Conservation (phyloP, 1,140 invertebrate genomes). For the Coenobita brevimanus region DNA sequence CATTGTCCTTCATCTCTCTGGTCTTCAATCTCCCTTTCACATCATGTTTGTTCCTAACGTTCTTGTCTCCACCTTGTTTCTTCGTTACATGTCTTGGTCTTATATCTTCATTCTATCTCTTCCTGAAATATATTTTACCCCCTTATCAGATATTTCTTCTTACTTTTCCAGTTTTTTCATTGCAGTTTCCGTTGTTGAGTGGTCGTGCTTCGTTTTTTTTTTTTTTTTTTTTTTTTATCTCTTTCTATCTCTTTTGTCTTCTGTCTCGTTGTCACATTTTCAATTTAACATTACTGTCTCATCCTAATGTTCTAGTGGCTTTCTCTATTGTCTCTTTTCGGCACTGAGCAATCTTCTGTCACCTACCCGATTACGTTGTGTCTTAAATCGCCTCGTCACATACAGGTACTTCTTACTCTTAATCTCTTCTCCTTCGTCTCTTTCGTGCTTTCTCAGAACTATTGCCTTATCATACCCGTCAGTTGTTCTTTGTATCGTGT, state of each 20-base stretch:
- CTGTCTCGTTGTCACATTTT: too few relatives aligned
- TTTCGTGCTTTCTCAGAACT: not conserved
- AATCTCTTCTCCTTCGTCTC: not conserved
- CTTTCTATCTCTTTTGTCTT: not conserved
- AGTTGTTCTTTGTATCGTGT: not conserved
- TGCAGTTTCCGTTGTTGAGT: not conserved
- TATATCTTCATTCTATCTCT: not conserved
- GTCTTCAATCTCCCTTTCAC: not conserved
- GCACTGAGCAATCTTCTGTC: too few relatives aligned
- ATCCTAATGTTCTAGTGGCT: too few relatives aligned
- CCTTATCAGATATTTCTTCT: not conserved
- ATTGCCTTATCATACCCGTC: not conserved
- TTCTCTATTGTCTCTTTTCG: too few relatives aligned
- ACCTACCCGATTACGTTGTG: too few relatives aligned
- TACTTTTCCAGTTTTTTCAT: not conserved
- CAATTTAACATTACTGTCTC: too few relatives aligned
- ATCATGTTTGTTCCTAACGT: not conserved
- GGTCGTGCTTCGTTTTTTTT: not conserved
- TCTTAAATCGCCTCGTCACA: too few relatives aligned
- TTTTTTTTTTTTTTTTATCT: not conserved
- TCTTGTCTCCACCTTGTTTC: not conserved
- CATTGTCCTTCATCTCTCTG: not conserved
- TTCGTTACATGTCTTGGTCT: not conserved
- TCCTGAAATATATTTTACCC: not conserved
- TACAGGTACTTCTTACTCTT: too few relatives aligned